Evolutionary conservation across 2,888 invertebrate genomes (phyloP).

Genomic region (Drosophila prostipennis): DNA sequence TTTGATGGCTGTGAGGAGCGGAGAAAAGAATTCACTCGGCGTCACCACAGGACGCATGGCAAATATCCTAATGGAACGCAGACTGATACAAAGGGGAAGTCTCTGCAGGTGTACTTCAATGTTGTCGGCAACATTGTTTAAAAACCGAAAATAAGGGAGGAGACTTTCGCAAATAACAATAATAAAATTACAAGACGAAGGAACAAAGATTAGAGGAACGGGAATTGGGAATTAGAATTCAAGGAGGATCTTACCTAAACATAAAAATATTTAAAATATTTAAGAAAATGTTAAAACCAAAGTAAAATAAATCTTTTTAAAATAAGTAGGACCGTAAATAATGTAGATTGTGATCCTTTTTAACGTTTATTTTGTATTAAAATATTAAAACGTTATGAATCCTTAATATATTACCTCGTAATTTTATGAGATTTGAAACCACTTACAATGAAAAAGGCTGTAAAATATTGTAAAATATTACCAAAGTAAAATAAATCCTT

Average conservation of each 20-base stretch:
- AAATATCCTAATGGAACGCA: conserved; percentile 35
- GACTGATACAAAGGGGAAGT: conserved; percentile 15
- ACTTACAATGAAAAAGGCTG: too few species aligned
- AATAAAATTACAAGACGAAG: conserved; percentile 1
- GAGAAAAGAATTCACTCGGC: conserved; percentile 9
- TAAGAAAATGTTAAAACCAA: background rate
- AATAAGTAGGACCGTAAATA: too few species aligned
- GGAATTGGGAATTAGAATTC: background rate
- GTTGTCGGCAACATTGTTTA: conserved; percentile 25
- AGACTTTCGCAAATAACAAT: conserved; percentile 12
- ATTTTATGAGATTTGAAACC: too few species aligned
- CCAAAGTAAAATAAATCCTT: too few species aligned
- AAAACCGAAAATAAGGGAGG: conserved; percentile 2
- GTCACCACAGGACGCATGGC: conserved; percentile 31
- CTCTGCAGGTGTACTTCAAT: conserved; percentile 18
- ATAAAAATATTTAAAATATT: background rate
- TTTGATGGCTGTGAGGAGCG: conserved; percentile 55
- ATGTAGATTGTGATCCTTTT: too few species aligned
- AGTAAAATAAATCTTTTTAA: too few species aligned
- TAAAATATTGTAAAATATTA: too few species aligned
- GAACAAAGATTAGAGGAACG: too few species aligned
- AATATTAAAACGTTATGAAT: too few species aligned
- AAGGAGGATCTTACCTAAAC: background rate
- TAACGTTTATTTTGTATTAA: too few species aligned
- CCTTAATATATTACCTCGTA: too few species aligned